Conservation (phyloP, 2,797 vertebrate genomes). For the Picus viridis region DNA sequence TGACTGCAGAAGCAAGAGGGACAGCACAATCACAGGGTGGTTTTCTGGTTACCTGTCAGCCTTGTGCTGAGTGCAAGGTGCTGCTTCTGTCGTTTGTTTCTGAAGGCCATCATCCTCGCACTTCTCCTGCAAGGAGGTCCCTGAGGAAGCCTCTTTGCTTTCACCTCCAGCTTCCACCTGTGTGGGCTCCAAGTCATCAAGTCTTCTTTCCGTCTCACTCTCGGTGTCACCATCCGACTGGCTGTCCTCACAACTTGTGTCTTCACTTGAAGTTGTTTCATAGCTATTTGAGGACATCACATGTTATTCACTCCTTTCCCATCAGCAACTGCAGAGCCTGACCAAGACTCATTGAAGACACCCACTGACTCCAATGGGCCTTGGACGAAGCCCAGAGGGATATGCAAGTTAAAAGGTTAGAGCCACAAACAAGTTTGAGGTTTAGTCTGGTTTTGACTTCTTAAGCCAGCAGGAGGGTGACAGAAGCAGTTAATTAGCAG, state of each 20-base stretch:
- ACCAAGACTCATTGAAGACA: slow-evolving; percentile 47
- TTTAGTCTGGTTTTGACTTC: slow-evolving; percentile 45
- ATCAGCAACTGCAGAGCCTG: background rate
- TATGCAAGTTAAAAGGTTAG: background rate
- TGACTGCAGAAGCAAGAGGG: background rate
- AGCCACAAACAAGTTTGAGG: background rate
- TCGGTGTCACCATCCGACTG: slow-evolving; percentile 79
- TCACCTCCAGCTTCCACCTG: background rate
- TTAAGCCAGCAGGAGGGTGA: background rate
- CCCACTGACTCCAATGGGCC: slow-evolving; percentile 27
- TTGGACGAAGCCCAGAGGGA: background rate
- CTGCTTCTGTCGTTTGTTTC: background rate
- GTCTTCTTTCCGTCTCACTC: slow-evolving; percentile 52
- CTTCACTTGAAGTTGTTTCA: slow-evolving; percentile 96
- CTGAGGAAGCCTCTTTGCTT: background rate
- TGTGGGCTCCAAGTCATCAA: background rate
- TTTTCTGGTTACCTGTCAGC: slow-evolving; percentile 68
- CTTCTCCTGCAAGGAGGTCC: background rate
- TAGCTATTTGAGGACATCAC: slow-evolving; percentile 83
- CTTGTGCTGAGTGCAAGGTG: background rate
- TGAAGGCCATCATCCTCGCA: background rate
- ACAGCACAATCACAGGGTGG: accelerated
- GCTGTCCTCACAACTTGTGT: slow-evolving; percentile 91
- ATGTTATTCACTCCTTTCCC: slow-evolving; percentile 45
- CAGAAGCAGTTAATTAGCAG: slow-evolving; percentile 44